A percentile compares a stretch with the other conserved stretches of the same genome.
These are phyloP conservation scores for Pimpla rufipes DNA, from an alignment of 2,888 invertebrate species.

Conservation along the genomic window DNA sequence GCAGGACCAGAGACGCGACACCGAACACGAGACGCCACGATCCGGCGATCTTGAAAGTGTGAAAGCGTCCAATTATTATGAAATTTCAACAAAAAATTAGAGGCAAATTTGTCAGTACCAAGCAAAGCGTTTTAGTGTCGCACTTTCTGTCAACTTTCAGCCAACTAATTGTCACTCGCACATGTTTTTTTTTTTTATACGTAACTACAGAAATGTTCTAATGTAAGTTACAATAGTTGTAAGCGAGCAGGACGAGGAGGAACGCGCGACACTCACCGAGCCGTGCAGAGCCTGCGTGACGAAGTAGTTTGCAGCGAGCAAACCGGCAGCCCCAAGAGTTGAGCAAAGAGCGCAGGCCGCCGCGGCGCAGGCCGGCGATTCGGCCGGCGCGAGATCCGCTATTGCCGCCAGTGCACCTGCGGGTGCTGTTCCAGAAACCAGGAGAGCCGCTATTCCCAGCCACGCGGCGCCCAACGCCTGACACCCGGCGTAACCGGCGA, in stretches of 20 bases:
- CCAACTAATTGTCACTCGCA: slow-evolving; percentile 20
- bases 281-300: slow-evolving; percentile 88
- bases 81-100: neutral
- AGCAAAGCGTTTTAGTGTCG: slow-evolving; percentile 13
- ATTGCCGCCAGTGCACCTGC: slow-evolving; percentile 88
- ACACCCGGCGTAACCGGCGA: slow-evolving; percentile 88
- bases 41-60: slow-evolving; percentile 86
- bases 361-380: slow-evolving; percentile 84
- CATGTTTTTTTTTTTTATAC: neutral
- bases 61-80: neutral
- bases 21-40: slow-evolving; percentile 88
- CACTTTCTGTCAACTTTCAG: neutral
- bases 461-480: slow-evolving; percentile 87
- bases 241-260: neutral
- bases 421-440: slow-evolving; percentile 87
- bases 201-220: slow-evolving; percentile 4
- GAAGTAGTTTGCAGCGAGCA: slow-evolving; percentile 87
- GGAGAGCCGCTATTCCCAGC: slow-evolving; percentile 87
- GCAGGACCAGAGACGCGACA: slow-evolving; percentile 87
- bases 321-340: slow-evolving; percentile 87
- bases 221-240: slow-evolving; percentile 7
- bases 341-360: slow-evolving; percentile 86
- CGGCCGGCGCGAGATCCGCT: slow-evolving; percentile 87
- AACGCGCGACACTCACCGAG: slow-evolving; percentile 84
- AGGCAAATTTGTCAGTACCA: too few relatives aligned